Percentiles rank a stretch among this genome's conserved stretches.
These are phyloP conservation scores for Erythrocebus patas DNA, from an alignment of 2,113 vertebrate species.

Conservation along the genomic window DNA sequence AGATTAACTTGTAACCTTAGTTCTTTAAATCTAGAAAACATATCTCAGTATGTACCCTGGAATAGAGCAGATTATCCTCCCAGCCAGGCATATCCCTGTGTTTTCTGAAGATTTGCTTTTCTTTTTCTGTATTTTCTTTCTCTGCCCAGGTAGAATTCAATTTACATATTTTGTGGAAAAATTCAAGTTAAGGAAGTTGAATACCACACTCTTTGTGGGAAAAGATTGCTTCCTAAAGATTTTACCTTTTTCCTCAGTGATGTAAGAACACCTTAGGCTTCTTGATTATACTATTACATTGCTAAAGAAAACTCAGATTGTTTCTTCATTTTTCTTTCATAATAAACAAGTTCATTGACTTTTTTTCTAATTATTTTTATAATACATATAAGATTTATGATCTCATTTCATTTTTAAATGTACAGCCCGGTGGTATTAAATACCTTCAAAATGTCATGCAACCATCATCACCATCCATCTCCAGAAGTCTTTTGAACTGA, in stretches of 20 bases:
- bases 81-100: background rate
- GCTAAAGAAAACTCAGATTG: background rate
- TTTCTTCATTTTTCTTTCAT: constrained; percentile 11
- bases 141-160: background rate
- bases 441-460: background rate
- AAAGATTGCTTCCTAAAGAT: constrained; percentile 3
- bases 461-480: background rate
- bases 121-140: background rate
- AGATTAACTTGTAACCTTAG: background rate
- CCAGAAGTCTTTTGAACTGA: background rate
- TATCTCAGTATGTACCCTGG: background rate
- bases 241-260: constrained; percentile 20
- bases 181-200: background rate
- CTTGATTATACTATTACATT: background rate
- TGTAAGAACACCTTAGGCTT: background rate
- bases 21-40: constrained; percentile 45
- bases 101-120: background rate
- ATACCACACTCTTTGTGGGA: background rate
- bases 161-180: constrained; percentile 50
- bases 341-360: background rate
- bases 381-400: background rate
- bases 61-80: background rate
- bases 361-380: background rate
- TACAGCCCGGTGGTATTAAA: background rate
- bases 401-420: background rate